These are phyloP conservation scores for Benitochromis conjunctus DNA, from an alignment of 2,113 vertebrate species.

Conservation along the genomic window DNA sequence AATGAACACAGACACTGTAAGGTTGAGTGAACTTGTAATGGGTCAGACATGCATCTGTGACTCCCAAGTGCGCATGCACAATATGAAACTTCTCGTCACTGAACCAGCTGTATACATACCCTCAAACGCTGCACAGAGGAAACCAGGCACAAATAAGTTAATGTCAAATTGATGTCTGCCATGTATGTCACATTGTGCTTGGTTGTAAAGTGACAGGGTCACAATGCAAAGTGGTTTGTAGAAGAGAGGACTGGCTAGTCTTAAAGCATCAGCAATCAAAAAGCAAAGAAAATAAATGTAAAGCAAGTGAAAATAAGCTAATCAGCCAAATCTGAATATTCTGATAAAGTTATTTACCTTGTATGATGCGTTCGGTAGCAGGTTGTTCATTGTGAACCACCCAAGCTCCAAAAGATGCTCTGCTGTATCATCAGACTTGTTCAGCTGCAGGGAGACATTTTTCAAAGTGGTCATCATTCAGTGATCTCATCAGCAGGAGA, in stretches of 20 bases:
- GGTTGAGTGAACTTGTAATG: neutral
- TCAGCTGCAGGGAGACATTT: slow-evolving; percentile 76
- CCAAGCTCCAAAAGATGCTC: slow-evolving; percentile 96
- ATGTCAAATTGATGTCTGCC: neutral
- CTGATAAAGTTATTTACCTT: slow-evolving; percentile 73
- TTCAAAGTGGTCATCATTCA: neutral
- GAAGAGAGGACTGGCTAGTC: neutral
- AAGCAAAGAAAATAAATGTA: neutral
- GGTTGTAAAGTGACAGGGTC: neutral
- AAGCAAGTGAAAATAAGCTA: neutral
- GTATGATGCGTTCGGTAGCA: slow-evolving; percentile 92
- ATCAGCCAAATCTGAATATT: neutral
- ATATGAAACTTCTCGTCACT: neutral
- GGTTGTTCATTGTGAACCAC: slow-evolving; percentile 98
- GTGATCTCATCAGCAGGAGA: neutral
- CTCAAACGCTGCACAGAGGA: slow-evolving; percentile 73
- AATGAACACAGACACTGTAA: neutral
- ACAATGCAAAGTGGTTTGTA: neutral
- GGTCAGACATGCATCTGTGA: slow-evolving; percentile 1
- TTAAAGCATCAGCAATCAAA: neutral
- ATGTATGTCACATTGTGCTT: neutral
- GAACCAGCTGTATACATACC: slow-evolving; percentile 68
- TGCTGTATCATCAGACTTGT: slow-evolving; percentile 96
- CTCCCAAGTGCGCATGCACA: slow-evolving; percentile 26
- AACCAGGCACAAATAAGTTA: slow-evolving; percentile 46